Conservation (phyloP, 2,888 invertebrate genomes). For the Agrotis exclamationis region DNA sequence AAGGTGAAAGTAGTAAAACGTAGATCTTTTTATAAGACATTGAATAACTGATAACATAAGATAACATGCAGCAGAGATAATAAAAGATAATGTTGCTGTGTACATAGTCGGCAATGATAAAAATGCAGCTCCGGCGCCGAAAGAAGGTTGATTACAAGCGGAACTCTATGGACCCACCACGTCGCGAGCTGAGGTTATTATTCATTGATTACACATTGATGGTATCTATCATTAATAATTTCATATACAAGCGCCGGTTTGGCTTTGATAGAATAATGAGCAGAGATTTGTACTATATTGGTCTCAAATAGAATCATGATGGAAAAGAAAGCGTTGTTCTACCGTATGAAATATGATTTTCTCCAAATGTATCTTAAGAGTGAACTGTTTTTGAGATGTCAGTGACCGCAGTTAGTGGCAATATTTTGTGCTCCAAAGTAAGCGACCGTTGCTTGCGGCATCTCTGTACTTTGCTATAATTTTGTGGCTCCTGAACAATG, state of each 20-base stretch:
- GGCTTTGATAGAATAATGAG: conserved; percentile 35
- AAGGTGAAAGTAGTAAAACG: conserved; percentile 56
- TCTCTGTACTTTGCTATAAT: conserved; percentile 43
- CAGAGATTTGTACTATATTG: conserved; percentile 13
- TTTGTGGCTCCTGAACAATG: conserved; percentile 48
- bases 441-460: conserved; percentile 50
- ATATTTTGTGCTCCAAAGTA: conserved; percentile 49
- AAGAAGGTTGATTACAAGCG: conserved; percentile 43
- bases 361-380: conserved; percentile 35
- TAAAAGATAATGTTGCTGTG: conserved; percentile 50
- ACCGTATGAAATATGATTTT: conserved; percentile 28
- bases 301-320: conserved; percentile 12
- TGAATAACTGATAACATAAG: conserved; percentile 57
- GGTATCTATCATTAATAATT: conserved; percentile 56
- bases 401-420: conserved; percentile 50
- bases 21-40: conserved; percentile 57
- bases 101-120: conserved; percentile 64
- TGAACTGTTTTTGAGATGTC: conserved; percentile 48
- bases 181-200: conserved; percentile 37
- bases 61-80: conserved; percentile 62
- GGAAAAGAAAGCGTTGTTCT: conserved; percentile 30
- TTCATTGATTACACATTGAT: conserved; percentile 56
- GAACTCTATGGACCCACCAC: conserved; percentile 47
- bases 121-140: conserved; percentile 58
- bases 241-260: conserved; percentile 19